phyloP scores from a whole-genome alignment of 2,797 vertebrate species.

The Galago senegalensis region DNA sequence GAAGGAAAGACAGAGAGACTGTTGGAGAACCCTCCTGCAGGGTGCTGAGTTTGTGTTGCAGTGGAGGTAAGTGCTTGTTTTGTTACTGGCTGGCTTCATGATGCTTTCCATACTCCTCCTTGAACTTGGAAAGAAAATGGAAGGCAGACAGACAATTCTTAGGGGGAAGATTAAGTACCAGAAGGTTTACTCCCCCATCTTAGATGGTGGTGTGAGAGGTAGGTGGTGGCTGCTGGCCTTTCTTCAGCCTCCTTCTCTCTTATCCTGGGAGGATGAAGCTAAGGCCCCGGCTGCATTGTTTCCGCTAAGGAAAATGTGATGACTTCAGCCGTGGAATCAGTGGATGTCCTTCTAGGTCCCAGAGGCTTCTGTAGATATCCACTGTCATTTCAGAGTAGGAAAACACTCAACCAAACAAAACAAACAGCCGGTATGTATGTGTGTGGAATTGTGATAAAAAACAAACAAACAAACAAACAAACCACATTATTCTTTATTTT shows the following conservation, averaged over 20 bases:
- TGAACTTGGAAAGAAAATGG: neutral
- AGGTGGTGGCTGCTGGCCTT: neutral
- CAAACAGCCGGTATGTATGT: neutral
- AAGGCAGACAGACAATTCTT: neutral
- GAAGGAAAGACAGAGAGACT: neutral
- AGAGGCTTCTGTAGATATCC: neutral
- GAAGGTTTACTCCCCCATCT: neutral
- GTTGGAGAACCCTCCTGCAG: neutral
- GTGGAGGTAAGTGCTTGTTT: neutral
- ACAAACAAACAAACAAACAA: too few species aligned
- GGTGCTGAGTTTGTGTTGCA: neutral
- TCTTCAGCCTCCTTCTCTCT: neutral
- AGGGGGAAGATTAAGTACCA: neutral
- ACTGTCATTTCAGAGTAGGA: neutral
- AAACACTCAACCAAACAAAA: neutral
- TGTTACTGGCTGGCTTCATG: neutral
- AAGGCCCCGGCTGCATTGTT: rapidly evolving
- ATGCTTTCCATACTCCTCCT: neutral
- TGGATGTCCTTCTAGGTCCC: neutral
- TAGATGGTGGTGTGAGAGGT: too few species aligned
- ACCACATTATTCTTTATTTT: slow-evolving; percentile 22
- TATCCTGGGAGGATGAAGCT: neutral
- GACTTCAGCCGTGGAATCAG: neutral
- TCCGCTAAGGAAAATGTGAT: neutral
- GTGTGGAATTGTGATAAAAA: neutral